These are phyloP conservation scores for Pteropus alecto DNA, from an alignment of 2,113 vertebrate species.

Conservation along the genomic window DNA sequence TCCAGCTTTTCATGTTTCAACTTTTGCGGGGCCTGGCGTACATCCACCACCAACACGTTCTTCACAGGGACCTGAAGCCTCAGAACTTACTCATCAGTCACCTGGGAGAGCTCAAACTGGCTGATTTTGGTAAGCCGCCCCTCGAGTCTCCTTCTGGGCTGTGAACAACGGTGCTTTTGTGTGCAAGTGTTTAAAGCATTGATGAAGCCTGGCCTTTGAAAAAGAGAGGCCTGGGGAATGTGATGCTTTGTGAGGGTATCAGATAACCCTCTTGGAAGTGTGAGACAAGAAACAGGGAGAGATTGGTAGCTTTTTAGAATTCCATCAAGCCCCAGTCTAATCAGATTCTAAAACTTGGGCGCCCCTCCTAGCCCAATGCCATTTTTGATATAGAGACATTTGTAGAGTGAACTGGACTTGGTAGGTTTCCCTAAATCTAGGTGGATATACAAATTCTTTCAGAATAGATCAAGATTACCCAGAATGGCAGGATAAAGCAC, in stretches of 20 bases:
- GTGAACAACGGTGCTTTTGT: conserved; percentile 59
- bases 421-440: neutral
- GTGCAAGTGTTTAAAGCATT: conserved; percentile 35
- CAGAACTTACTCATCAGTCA: conserved; percentile 96
- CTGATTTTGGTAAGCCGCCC: conserved; percentile 91
- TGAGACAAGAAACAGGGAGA: neutral
- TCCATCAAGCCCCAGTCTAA: neutral
- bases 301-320: neutral
- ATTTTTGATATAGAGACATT: neutral
- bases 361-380: neutral
- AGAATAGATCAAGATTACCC: neutral
- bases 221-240: neutral
- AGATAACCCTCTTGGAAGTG: neutral
- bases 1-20: conserved; percentile 95
- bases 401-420: neutral
- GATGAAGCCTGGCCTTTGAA: neutral
- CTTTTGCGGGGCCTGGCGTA: conserved; percentile 89
- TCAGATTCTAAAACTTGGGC: neutral
- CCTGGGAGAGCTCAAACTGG: conserved; percentile 94
- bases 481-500: neutral
- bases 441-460: neutral
- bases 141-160: conserved; percentile 24
- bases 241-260: conserved; percentile 9
- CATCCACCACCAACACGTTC: conserved; percentile 91
- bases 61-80: conserved; percentile 95